These are phyloP conservation scores for Prionace glauca DNA, from an alignment of 2,797 vertebrate species.

Conservation along the genomic window DNA sequence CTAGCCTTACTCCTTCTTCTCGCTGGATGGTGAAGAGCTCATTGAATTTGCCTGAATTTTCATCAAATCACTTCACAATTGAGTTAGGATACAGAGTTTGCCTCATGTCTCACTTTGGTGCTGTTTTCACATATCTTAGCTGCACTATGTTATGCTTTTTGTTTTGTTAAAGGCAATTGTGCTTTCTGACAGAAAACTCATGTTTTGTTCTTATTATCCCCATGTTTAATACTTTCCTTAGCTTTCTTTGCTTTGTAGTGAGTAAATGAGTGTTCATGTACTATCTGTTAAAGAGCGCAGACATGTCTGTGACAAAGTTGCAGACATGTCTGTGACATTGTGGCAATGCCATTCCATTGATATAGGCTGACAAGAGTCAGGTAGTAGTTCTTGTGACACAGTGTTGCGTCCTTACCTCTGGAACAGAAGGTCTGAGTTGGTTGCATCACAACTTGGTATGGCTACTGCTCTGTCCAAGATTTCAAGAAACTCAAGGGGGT, in stretches of 20 bases:
- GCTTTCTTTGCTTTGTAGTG: neutral
- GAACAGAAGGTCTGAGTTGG: no score
- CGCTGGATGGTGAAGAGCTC: neutral
- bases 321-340: neutral
- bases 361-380: neutral
- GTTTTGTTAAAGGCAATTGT: neutral
- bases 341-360: neutral
- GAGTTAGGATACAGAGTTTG: neutral
- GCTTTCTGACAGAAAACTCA: neutral
- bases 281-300: neutral
- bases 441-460: no score
- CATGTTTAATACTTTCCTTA: neutral
- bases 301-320: neutral
- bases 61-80: neutral
- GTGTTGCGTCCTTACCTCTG: no score
- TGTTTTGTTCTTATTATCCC: neutral
- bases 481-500: no score
- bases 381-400: no score
- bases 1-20: neutral
- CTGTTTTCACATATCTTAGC: neutral
- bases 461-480: no score
- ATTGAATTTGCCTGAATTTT: neutral
- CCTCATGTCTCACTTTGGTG: neutral
- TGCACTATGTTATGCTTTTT: neutral
- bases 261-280: neutral